These are phyloP conservation scores for Promerops cafer DNA, from an alignment of 2,113 vertebrate species.

Conservation along the genomic window DNA sequence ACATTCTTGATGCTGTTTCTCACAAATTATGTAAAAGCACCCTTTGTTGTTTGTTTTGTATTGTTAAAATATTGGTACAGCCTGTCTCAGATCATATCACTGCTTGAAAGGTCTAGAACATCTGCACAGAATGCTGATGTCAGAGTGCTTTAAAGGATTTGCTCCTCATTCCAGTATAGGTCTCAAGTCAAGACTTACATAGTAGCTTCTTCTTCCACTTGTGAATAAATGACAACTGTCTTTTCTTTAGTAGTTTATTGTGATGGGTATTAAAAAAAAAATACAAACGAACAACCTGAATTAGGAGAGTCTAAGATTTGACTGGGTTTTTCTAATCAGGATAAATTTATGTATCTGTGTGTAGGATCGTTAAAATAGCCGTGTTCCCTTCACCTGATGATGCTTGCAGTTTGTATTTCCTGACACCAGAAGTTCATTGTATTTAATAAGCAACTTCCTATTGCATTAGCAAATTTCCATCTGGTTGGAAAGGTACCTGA, in stretches of 20 bases:
- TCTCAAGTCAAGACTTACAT: background rate
- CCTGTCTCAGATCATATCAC: background rate
- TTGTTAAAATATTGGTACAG: background rate
- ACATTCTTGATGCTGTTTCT: background rate
- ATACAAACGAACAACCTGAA: background rate
- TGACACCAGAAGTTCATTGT: constrained; percentile 57
- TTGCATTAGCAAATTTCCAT: constrained; percentile 68
- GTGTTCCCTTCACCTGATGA: constrained; percentile 43
- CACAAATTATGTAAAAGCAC: background rate
- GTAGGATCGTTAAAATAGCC: background rate
- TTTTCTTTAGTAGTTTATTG: background rate
- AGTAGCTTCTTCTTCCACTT: background rate
- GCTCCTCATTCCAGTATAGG: background rate
- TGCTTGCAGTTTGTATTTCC: constrained; percentile 52
- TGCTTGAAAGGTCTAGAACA: background rate
- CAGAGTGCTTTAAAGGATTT: background rate
- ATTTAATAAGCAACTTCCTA: constrained; percentile 66
- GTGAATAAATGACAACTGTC: background rate
- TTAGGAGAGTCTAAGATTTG: background rate
- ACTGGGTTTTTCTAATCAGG: background rate
- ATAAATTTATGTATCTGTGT: background rate
- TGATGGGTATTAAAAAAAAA: background rate
- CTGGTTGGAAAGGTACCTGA: constrained; percentile 67
- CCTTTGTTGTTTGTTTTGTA: background rate
- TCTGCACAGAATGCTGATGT: background rate